phyloP scores from a whole-genome alignment of 2,888 invertebrate genomes.

The Heliconius erato region DNA sequence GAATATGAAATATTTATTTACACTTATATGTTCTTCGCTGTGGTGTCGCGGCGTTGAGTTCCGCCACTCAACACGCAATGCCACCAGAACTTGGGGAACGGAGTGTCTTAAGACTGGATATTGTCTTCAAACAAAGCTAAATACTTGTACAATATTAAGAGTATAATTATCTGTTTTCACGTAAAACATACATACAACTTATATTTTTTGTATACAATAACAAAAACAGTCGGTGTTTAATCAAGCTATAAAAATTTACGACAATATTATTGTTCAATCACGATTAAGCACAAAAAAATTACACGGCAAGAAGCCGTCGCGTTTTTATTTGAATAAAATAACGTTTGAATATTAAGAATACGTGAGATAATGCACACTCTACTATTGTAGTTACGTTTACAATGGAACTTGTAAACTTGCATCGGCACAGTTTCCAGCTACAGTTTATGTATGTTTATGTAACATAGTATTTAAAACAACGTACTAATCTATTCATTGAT shows the following conservation, averaged over 20 bases:
- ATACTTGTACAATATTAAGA: not conserved
- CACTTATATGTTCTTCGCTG: too few species aligned
- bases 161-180: not conserved
- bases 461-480: constrained; percentile 47
- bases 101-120: not conserved
- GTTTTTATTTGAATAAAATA: constrained; percentile 51
- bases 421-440: constrained; percentile 63
- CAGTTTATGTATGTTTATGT: constrained; percentile 59
- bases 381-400: constrained; percentile 58
- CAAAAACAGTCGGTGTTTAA: constrained; percentile 19
- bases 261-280: constrained; percentile 59
- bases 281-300: constrained; percentile 54
- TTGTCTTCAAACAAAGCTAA: not conserved
- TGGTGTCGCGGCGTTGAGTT: too few species aligned
- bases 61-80: too few species aligned
- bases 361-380: constrained; percentile 56
- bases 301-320: constrained; percentile 36
- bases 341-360: constrained; percentile 52
- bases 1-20: too few species aligned
- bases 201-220: constrained; percentile 25
- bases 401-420: constrained; percentile 62
- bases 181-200: constrained; percentile 10
- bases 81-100: too few species aligned
- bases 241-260: constrained; percentile 30
- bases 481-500: constrained; percentile 41